Conservation (phyloP, 1,140 invertebrate genomes). For the Solenopsis invicta region DNA sequence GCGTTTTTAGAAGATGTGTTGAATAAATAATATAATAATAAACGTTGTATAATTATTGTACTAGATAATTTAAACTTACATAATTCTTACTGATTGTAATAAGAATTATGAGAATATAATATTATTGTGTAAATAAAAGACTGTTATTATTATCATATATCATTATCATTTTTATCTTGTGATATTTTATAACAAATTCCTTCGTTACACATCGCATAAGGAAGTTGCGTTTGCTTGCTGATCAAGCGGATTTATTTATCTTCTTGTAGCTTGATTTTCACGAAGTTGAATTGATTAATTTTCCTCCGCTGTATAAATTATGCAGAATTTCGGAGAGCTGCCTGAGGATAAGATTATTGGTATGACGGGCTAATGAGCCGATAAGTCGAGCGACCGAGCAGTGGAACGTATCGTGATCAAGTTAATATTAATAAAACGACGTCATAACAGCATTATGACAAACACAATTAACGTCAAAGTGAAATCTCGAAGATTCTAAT, state of each 20-base stretch:
- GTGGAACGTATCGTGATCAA: neutral
- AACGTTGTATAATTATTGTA: neutral
- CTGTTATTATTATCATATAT: constrained; percentile 4
- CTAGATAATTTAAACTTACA: neutral
- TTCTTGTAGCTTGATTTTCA: neutral
- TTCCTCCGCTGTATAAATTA: constrained; percentile 38
- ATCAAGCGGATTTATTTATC: neutral
- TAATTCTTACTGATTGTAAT: neutral
- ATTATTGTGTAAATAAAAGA: neutral
- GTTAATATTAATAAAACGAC: constrained; percentile 9
- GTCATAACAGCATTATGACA: neutral
- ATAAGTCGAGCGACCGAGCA: constrained; percentile 13
- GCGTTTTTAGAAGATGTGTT: neutral
- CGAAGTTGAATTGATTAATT: constrained; percentile 45
- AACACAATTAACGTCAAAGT: constrained; percentile 1
- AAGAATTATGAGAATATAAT: too few species aligned
- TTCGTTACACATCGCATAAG: neutral
- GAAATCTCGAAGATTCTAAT: neutral
- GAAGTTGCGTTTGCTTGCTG: neutral
- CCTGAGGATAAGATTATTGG: constrained; percentile 28
- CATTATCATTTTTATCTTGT: neutral
- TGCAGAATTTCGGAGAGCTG: constrained; percentile 5
- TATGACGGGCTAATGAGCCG: constrained; percentile 17
- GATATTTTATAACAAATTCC: neutral
- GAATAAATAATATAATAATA: neutral